These are phyloP conservation scores for Phocides pigmalion DNA, from an alignment of 1,140 invertebrate genomes.

Conservation along the genomic window DNA sequence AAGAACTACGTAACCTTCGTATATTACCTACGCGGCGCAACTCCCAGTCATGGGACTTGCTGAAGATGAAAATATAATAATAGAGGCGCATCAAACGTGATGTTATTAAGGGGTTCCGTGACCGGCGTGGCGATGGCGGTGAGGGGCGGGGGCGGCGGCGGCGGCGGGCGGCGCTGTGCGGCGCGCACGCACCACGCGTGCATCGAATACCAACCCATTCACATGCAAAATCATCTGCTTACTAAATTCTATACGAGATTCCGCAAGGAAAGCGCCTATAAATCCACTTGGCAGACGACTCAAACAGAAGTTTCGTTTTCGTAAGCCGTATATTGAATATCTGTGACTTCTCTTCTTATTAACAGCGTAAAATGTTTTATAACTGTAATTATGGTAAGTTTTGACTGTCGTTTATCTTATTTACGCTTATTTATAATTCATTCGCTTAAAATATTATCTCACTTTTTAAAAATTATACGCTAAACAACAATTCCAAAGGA, in stretches of 20 bases:
- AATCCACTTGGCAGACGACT: constrained; percentile 3
- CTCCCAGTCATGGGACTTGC: constrained; percentile 71
- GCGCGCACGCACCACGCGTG: constrained; percentile 70
- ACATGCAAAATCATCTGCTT: constrained; percentile 72
- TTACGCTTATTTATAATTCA: too few relatives aligned
- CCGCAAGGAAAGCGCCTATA: constrained; percentile 11
- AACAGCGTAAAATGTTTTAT: too few relatives aligned
- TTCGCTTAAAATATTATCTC: neutral
- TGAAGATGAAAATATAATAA: constrained; percentile 83
- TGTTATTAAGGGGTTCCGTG: constrained; percentile 80
- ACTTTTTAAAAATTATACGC: neutral
- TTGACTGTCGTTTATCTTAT: too few relatives aligned
- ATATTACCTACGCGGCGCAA: constrained; percentile 60
- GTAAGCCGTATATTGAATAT: neutral
- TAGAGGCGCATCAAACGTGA: constrained; percentile 82
- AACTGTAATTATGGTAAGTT: too few relatives aligned
- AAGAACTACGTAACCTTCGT: constrained; percentile 50
- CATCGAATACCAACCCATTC: constrained; percentile 66
- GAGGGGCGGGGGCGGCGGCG: constrained; percentile 14
- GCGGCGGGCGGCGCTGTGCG: constrained; percentile 32
- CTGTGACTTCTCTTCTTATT: neutral
- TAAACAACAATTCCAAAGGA: neutral
- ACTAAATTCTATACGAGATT: constrained; percentile 53
- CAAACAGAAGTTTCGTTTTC: neutral
- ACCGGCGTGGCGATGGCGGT: constrained; percentile 61